A percentile compares a stretch with the other conserved stretches of the same genome.
Conservation (phyloP, 1,140 invertebrate species). For the Physella acuta region DNA sequence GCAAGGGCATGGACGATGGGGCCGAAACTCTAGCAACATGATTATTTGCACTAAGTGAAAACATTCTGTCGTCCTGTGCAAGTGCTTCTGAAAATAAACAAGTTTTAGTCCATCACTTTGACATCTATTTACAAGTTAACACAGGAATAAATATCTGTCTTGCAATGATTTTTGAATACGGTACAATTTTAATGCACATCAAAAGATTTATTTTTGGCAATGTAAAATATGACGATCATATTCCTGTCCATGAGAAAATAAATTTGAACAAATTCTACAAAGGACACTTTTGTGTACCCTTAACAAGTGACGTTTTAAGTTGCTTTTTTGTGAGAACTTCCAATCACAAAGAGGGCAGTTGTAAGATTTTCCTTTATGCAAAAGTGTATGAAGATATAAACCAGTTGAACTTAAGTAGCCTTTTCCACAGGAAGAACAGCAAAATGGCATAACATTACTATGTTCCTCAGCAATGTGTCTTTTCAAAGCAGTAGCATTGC, state of each 20-base stretch:
- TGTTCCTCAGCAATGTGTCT: neutral
- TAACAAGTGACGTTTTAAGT: slow-evolving; percentile 2
- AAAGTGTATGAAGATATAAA: slow-evolving; percentile 7
- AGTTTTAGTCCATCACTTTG: neutral
- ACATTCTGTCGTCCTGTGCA: neutral
- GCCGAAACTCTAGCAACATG: no score
- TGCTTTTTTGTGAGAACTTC: slow-evolving; percentile 14
- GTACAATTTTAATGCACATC: neutral
- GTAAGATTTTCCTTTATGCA: slow-evolving; percentile 14
- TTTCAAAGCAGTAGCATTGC: neutral
- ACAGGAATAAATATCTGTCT: neutral
- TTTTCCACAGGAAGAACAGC: slow-evolving; percentile 13
- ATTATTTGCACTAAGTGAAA: neutral
- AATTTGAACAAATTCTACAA: neutral
- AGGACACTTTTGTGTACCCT: neutral
- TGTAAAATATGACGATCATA: slow-evolving; percentile 7
- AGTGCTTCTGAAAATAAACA: neutral
- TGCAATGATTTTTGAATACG: neutral
- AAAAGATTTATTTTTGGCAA: slow-evolving; percentile 7
- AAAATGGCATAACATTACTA: slow-evolving; percentile 5
- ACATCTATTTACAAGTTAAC: neutral
- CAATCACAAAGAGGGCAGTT: slow-evolving; percentile 7
- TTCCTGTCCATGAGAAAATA: neutral
- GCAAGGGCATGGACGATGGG: no score
- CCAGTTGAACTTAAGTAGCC: slow-evolving; percentile 16